Conservation (phyloP, 30 jellyfish, hydroid and myxozoan genomes). For the Hydractinia echinata region DNA sequence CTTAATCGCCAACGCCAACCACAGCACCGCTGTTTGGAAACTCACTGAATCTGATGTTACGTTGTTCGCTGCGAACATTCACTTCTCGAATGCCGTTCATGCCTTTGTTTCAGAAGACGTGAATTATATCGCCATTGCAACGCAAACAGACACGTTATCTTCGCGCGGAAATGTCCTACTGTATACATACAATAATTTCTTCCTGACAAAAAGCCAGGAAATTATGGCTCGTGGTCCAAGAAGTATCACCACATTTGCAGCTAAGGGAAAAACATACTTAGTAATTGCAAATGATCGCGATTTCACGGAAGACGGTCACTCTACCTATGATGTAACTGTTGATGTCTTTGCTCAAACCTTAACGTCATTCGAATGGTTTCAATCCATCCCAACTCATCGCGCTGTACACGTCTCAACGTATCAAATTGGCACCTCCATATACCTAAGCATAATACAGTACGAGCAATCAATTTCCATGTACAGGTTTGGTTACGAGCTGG, state of each 20-base stretch:
- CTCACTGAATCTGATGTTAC: not conserved
- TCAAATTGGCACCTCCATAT: conserved; percentile 15
- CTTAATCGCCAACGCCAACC: not conserved
- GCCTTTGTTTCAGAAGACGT: not conserved
- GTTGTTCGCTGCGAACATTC: not conserved
- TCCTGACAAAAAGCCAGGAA: not conserved
- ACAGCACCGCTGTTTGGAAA: not conserved
- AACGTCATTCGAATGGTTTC: conserved; percentile 37
- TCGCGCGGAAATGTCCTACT: conserved; percentile 16
- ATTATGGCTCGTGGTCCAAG: conserved; percentile 22
- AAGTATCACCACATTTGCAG: conserved; percentile 26
- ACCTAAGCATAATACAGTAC: conserved; percentile 31
- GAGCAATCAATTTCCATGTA: conserved; percentile 34
- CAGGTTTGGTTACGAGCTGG: conserved; percentile 44
- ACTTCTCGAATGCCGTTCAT: conserved; percentile 3
- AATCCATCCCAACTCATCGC: conserved; percentile 34
- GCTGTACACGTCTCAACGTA: conserved; percentile 30
- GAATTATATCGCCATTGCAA: not conserved
- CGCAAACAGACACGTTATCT: not conserved
- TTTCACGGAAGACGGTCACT: conserved; percentile 28
- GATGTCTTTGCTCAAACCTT: conserved; percentile 29
- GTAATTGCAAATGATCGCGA: conserved; percentile 39
- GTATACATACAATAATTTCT: not conserved
- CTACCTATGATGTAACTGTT: conserved; percentile 8
- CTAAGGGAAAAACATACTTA: conserved; percentile 18